Percentiles rank a stretch among this genome's conserved stretches.
phyloP scores from a whole-genome alignment of 1,140 invertebrate species.

The Camponotus vicinus region DNA sequence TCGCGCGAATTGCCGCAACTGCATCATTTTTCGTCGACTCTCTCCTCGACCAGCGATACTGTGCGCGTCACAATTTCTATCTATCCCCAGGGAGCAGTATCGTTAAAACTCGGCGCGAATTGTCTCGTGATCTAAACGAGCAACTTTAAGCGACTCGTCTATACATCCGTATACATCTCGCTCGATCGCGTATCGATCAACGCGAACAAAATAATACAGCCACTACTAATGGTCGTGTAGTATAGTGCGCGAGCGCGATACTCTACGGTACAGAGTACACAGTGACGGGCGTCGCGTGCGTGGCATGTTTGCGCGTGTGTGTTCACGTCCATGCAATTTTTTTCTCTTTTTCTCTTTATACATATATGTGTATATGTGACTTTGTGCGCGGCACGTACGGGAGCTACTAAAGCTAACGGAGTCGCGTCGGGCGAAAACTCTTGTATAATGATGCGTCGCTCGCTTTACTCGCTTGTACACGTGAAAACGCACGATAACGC shows the following conservation, averaged over 20 bases:
- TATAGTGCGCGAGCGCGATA: background rate
- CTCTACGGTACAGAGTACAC: no score
- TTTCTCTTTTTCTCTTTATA: no score
- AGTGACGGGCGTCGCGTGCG: background rate
- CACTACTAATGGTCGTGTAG: background rate
- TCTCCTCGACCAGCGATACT: background rate
- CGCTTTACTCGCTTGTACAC: background rate
- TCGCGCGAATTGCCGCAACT: background rate
- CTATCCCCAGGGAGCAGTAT: background rate
- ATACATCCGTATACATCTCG: no score
- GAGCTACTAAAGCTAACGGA: background rate
- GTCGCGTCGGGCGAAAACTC: background rate
- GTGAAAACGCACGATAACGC: background rate
- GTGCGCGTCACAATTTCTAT: background rate
- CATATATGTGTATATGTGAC: no score
- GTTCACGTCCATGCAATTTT: background rate
- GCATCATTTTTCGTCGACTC: background rate
- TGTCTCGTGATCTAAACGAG: conserved; percentile 34
- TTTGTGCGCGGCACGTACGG: background rate
- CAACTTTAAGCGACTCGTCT: conserved; percentile 33
- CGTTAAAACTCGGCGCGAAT: background rate
- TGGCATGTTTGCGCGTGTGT: background rate
- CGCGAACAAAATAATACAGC: background rate
- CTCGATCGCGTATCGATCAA: conserved; percentile 31
- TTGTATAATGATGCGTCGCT: background rate